Percentiles rank a stretch among this genome's conserved stretches.
phyloP scores from a whole-genome alignment of 2,888 invertebrate species.

The Polymixis lichenea region DNA sequence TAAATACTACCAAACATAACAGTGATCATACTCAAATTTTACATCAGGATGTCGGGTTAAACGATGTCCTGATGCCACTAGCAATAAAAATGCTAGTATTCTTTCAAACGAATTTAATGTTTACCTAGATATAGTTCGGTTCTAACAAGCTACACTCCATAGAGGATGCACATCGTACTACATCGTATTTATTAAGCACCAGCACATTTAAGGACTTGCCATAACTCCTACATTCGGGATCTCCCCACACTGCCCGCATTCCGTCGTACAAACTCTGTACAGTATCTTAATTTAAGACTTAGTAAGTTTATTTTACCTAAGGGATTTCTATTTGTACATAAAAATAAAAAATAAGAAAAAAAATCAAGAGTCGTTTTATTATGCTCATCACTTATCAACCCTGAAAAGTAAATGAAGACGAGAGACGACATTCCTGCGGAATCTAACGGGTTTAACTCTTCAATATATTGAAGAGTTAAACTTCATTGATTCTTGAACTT shows the following conservation, averaged over 20 bases:
- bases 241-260: conserved; percentile 81
- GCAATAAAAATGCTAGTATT: conserved; percentile 35
- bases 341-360: conserved; percentile 78
- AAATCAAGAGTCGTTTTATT: conserved; percentile 53
- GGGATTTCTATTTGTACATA: conserved; percentile 89
- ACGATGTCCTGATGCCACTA: conserved; percentile 35
- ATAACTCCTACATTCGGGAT: conserved; percentile 73
- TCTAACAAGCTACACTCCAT: conserved; percentile 56
- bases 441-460: too few species aligned
- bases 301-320: conserved; percentile 84
- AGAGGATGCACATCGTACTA: conserved; percentile 61
- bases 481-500: too few species aligned
- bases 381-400: not conserved
- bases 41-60: conserved; percentile 17
- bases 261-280: conserved; percentile 82
- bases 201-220: conserved; percentile 72
- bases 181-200: conserved; percentile 72
- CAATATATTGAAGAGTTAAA: too few species aligned
- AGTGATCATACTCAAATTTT: conserved; percentile 52
- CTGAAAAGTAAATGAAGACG: too few species aligned
- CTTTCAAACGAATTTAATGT: conserved; percentile 50
- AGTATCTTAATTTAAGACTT: conserved; percentile 83
- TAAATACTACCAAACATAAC: conserved; percentile 56
- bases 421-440: not conserved
- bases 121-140: conserved; percentile 55